Evolutionary conservation across 2,888 invertebrate species (phyloP).

Genomic region (Odontocerum albicorne): DNA sequence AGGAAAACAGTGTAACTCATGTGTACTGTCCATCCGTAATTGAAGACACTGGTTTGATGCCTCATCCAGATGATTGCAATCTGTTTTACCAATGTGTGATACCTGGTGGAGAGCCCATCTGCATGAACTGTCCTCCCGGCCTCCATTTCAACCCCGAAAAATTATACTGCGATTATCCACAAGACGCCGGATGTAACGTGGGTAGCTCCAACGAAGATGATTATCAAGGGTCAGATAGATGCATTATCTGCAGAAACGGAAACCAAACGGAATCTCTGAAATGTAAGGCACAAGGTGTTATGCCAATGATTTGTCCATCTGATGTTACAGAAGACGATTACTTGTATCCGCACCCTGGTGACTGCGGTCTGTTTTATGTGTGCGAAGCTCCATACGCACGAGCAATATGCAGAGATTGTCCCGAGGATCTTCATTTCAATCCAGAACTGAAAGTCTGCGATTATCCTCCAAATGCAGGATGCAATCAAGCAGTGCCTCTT

Average conservation of each 20-base stretch:
- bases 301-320: too few relatives aligned
- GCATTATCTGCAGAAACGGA: not conserved
- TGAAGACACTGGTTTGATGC: slow-evolving; percentile 38
- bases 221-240: too few relatives aligned
- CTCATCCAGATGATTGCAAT: slow-evolving; percentile 42
- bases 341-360: slow-evolving; percentile 20
- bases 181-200: slow-evolving; percentile 15
- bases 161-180: slow-evolving; percentile 14
- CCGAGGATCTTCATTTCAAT: slow-evolving; percentile 18
- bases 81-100: slow-evolving; percentile 42
- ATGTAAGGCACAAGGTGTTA: too few relatives aligned
- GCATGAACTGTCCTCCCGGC: slow-evolving; percentile 40
- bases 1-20: too few relatives aligned
- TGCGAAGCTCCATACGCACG: slow-evolving; percentile 26
- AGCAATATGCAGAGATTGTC: slow-evolving; percentile 27
- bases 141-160: slow-evolving; percentile 40
- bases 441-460: slow-evolving; percentile 18
- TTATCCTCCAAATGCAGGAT: slow-evolving; percentile 8
- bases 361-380: slow-evolving; percentile 26
- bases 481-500: too few relatives aligned
- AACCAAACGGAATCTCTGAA: not conserved
- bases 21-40: too few relatives aligned
- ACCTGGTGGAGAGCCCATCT: slow-evolving; percentile 35
- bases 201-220: not conserved
- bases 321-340: too few relatives aligned